Evolutionary conservation across 2,888 invertebrate genomes (phyloP), one percentile per base, ranked within the genome.

Genomic region (Euphydryas editha): DNA sequence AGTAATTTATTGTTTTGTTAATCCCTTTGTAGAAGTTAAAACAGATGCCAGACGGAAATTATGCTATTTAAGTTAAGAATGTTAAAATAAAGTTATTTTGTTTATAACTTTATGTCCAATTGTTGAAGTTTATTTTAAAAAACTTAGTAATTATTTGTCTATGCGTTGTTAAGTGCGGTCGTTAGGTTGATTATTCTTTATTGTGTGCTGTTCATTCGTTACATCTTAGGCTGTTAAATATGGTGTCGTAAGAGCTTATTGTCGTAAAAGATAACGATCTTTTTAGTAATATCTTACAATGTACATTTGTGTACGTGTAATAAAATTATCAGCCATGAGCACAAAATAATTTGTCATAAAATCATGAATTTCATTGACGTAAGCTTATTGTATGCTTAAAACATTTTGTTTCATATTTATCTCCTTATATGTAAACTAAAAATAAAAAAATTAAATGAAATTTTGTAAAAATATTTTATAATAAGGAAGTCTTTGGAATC

Each of bases 241-340:
- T 36, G 24, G 51, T 51, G 54, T 54, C 30, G 36, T 36, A 54
- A 54, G 51, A 54, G 8, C 30, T 24, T 17, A 54, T 30, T 17
- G 17, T 36, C 54, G 17, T 54, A 54, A 54, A 54, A 54, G 4
- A 54, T 24, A 54, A 54, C 54, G 54, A 30, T 54, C 24, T 54
- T 36, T 54, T 17, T 17, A 54, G 36, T n/a, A 21, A 21, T 36
- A 36, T 36, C 30, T 51, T 51, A 51, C 51, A 51, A 51, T 30
- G 36, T 17, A 51, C 24, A 15, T 24, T 36, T 54, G 21, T 20
- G 20, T 49, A 49, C n/a, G 6, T 36, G 21, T 30, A 54, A 54
- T 3, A 10, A 0, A 8, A n/a, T 17, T 46, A 18, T 46, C 5
- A 18, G 47, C 11, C 18, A 11, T 20, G 8, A 20, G 11, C 47